phyloP scores from a whole-genome alignment of 2,113 vertebrate genomes.

The Oncorhynchus gorbuscha region DNA sequence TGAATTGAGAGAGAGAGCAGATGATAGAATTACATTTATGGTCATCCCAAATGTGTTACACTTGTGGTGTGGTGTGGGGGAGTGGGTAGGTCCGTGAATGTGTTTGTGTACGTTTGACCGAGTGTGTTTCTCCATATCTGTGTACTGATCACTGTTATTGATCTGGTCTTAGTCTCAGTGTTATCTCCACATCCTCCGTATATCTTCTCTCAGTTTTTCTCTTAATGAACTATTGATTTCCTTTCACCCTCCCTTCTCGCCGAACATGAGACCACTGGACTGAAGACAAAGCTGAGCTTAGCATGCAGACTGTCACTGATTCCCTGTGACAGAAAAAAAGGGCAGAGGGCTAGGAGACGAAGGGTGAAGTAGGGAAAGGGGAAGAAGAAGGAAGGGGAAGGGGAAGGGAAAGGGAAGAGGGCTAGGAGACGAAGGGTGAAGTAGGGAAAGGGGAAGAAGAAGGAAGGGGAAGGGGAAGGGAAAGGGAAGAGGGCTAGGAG shows the following conservation, averaged over 20 bases:
- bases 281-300: too few relatives aligned
- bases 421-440: background rate
- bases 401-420: background rate
- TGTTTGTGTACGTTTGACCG: background rate
- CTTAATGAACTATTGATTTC: too few relatives aligned
- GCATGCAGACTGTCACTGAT: too few relatives aligned
- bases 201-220: too few relatives aligned
- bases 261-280: too few relatives aligned
- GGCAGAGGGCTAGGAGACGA: background rate
- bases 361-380: background rate
- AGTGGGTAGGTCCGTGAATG: background rate
- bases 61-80: background rate
- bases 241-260: too few relatives aligned
- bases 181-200: too few relatives aligned
- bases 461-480: too few relatives aligned
- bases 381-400: too few relatives aligned
- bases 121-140: too few relatives aligned
- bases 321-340: background rate
- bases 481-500: background rate
- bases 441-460: background rate
- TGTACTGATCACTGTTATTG: too few relatives aligned
- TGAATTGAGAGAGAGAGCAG: background rate
- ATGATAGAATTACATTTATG: constrained; percentile 5
- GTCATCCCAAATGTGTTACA: background rate
- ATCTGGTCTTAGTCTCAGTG: too few relatives aligned